Percentiles rank a stretch among this genome's conserved stretches.
phyloP scores from a whole-genome alignment of 2,888 invertebrate genomes.

The Abscondita cerata region DNA sequence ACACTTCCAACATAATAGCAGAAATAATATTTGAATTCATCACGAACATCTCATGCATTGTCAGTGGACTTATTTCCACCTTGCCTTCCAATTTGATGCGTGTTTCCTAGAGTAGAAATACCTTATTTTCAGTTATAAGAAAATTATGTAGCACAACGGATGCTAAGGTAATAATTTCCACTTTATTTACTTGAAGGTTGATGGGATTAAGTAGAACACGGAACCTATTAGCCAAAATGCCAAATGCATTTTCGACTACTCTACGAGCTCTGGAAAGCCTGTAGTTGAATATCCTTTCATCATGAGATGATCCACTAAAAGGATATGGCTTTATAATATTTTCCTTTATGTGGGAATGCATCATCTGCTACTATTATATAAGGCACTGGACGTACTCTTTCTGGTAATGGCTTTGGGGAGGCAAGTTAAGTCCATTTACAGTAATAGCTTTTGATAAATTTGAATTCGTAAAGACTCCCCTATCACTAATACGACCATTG shows the following conservation, averaged over 20 bases:
- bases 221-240: conserved; percentile 34
- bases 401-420: conserved; percentile 34
- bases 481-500: conserved; percentile 43
- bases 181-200: not conserved
- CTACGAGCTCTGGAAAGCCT: conserved; percentile 34
- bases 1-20: not conserved
- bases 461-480: conserved; percentile 40
- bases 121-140: not conserved
- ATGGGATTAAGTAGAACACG: conserved; percentile 31
- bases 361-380: conserved; percentile 40
- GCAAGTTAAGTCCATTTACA: conserved; percentile 37
- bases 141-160: conserved; percentile 4
- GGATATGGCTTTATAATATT: conserved; percentile 45
- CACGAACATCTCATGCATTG: not conserved
- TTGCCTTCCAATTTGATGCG: not conserved
- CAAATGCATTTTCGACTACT: conserved; percentile 36
- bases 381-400: conserved; percentile 14
- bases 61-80: not conserved
- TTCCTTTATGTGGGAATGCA: conserved; percentile 42
- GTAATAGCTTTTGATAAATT: conserved; percentile 35
- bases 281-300: conserved; percentile 46
- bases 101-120: not conserved
- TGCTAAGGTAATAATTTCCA: not conserved
- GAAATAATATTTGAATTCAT: not conserved
- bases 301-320: conserved; percentile 18